Conservation (phyloP, 2,113 vertebrate species). For the Cygnus buccinator region DNA sequence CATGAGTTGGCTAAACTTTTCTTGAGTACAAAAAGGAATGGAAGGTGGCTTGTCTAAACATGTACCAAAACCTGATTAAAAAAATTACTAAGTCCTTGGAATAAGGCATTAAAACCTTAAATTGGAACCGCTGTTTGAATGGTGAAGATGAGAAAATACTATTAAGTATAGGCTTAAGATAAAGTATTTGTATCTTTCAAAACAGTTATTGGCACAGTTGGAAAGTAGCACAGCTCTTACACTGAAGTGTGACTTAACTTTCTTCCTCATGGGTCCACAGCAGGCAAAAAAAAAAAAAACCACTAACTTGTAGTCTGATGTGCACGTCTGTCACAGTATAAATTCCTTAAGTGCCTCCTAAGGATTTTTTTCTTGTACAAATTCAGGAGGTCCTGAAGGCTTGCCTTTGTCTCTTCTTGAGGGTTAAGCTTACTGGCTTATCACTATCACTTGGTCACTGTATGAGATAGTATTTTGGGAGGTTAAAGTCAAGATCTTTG, state of each 20-base stretch:
- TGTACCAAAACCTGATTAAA: neutral
- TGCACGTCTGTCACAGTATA: neutral
- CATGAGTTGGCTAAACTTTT: neutral
- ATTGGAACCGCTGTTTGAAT: neutral
- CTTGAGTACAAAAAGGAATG: neutral
- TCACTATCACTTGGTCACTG: neutral
- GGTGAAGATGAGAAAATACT: neutral
- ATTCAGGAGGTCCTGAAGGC: slow-evolving; percentile 21
- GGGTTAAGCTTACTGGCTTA: neutral
- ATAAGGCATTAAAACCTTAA: neutral
- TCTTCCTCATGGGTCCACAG: neutral
- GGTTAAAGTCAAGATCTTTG: neutral
- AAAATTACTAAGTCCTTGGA: neutral
- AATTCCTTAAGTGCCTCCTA: neutral
- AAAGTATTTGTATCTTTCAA: neutral
- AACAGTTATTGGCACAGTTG: neutral
- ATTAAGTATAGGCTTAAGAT: neutral
- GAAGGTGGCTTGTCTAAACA: neutral
- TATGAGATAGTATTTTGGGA: neutral
- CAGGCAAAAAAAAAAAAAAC: neutral
- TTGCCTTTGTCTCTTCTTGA: neutral
- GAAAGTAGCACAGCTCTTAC: neutral
- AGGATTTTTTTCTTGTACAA: neutral
- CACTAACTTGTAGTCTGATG: neutral
- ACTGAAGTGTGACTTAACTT: neutral